Conservation (phyloP, 2,113 vertebrate species). For the Amblyopsis rosae region DNA sequence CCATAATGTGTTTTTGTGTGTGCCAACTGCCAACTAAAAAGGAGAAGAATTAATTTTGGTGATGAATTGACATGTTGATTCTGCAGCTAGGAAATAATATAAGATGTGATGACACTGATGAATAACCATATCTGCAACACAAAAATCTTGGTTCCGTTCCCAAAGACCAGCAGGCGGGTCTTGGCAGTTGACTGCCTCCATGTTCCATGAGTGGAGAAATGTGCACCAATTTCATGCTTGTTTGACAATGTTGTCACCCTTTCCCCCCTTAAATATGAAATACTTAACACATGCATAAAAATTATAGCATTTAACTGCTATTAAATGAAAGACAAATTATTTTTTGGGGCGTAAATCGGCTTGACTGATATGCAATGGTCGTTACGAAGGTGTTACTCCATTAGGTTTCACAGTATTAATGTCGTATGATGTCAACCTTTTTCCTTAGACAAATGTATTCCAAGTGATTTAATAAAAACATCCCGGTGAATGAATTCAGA, state of each 20-base stretch:
- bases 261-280: slow-evolving; percentile 75
- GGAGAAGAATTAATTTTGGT: slow-evolving; percentile 36
- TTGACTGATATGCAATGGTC: slow-evolving; percentile 70
- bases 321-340: slow-evolving; percentile 70
- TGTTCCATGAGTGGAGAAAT: slow-evolving; percentile 56
- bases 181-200: slow-evolving; percentile 36
- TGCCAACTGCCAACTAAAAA: slow-evolving; percentile 9
- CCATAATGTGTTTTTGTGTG: neutral
- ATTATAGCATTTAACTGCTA: slow-evolving; percentile 59
- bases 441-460: slow-evolving; percentile 52
- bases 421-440: slow-evolving; percentile 74
- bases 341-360: slow-evolving; percentile 60
- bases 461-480: slow-evolving; percentile 48
- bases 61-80: slow-evolving; percentile 56
- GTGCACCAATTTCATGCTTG: slow-evolving; percentile 64
- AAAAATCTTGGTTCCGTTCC: neutral
- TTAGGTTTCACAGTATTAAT: slow-evolving; percentile 65
- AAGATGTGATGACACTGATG: slow-evolving; percentile 15
- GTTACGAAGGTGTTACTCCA: slow-evolving; percentile 66
- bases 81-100: slow-evolving; percentile 49
- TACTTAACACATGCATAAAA: slow-evolving; percentile 70
- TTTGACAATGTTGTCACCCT: slow-evolving; percentile 74
- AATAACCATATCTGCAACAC: slow-evolving; percentile 3
- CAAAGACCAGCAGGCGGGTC: slow-evolving; percentile 34
- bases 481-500: slow-evolving; percentile 59